Evolutionary conservation across 2,113 vertebrate genomes (phyloP).

Genomic region (Oryzias melastigma): DNA sequence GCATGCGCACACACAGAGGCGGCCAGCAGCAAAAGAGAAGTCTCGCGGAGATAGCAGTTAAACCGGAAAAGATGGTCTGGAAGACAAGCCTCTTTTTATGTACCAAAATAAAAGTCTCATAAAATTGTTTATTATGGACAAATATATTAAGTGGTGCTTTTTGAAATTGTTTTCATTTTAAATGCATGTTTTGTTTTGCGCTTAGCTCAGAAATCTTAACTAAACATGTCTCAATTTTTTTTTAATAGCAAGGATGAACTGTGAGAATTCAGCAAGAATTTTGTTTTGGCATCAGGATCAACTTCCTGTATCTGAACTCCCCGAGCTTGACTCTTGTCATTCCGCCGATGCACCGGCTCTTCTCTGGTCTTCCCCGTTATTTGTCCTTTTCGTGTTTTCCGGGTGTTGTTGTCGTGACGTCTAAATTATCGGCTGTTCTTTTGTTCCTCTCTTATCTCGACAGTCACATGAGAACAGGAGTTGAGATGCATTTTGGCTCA

Average conservation of each 20-base stretch:
- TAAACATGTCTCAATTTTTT: background rate
- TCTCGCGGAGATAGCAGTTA: background rate
- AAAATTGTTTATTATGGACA: background rate
- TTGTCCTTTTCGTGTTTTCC: background rate
- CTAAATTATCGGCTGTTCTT: background rate
- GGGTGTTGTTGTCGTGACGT: background rate
- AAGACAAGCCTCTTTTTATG: background rate
- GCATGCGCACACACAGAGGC: constrained; percentile 58
- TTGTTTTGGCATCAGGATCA: constrained; percentile 48
- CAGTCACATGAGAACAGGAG: background rate
- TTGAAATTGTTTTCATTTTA: background rate
- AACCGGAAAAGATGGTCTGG: background rate
- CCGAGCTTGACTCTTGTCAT: background rate
- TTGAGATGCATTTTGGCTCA: constrained; percentile 8
- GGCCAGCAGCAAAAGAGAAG: constrained; percentile 30
- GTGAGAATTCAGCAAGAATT: background rate
- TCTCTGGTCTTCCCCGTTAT: constrained; percentile 5
- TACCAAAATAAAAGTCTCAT: background rate
- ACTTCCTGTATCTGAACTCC: background rate
- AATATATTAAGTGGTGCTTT: background rate
- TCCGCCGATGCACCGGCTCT: constrained; percentile 42
- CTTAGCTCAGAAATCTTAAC: background rate
- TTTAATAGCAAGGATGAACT: background rate
- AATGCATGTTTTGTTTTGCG: background rate
- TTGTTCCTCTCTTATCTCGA: background rate